phyloP scores from a whole-genome alignment of 2,888 invertebrate species.

The Deilephila porcellus region DNA sequence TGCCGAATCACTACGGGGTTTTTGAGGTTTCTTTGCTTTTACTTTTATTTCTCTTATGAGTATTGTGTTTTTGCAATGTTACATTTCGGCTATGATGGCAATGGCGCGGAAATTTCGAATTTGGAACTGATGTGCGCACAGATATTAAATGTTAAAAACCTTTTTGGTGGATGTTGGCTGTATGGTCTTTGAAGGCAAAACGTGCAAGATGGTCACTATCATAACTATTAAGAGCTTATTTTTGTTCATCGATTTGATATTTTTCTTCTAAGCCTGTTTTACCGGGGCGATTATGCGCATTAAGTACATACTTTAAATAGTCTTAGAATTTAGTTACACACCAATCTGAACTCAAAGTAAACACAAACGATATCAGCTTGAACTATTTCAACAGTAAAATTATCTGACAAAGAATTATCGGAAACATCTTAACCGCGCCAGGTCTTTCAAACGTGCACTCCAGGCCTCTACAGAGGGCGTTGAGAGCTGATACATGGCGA shows the following conservation, averaged over 20 bases:
- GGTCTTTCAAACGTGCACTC: constrained; percentile 32
- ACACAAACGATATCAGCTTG: background rate
- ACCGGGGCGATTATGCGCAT: too few species aligned
- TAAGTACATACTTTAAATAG: too few species aligned
- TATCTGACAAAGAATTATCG: constrained; percentile 37
- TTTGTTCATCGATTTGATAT: too few species aligned
- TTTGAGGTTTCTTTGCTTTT: constrained; percentile 14
- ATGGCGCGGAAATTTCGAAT: background rate
- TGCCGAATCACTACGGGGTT: background rate
- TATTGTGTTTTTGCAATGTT: background rate
- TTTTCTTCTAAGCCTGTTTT: too few species aligned
- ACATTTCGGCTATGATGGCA: background rate
- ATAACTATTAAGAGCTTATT: too few species aligned
- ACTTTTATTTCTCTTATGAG: constrained; percentile 19
- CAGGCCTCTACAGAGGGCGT: background rate
- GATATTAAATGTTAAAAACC: too few species aligned
- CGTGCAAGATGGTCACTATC: too few species aligned
- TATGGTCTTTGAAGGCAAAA: too few species aligned
- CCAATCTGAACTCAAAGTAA: background rate
- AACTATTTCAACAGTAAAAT: constrained; percentile 34
- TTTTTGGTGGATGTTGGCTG: too few species aligned
- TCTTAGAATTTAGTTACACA: too few species aligned
- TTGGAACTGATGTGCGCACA: too few species aligned
- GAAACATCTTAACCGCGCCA: constrained; percentile 29
- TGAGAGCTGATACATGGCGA: background rate